Percentiles rank a stretch among this genome's conserved stretches.
These are phyloP conservation scores for Coracias cyanogaster DNA, from an alignment of 2,797 vertebrate genomes.

Conservation along the genomic window DNA sequence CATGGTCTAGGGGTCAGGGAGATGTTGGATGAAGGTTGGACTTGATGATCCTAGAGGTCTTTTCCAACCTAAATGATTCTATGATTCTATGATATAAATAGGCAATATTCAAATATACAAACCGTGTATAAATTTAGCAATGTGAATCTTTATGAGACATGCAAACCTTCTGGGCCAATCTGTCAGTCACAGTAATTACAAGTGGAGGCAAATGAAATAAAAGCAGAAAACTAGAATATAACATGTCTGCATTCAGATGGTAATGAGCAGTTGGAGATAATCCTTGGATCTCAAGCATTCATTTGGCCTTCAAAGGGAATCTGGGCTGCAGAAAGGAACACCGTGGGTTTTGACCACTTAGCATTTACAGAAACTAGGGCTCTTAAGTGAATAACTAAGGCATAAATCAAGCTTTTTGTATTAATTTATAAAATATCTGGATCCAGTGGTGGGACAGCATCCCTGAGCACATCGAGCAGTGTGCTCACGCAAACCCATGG, in stretches of 20 bases:
- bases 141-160: not conserved
- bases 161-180: not conserved
- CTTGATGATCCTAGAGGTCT: too few species aligned
- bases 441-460: not conserved
- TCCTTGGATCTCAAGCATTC: not conserved
- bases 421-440: not conserved
- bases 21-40: too few species aligned
- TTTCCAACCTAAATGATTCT: too few species aligned
- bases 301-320: not conserved
- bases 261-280: not conserved
- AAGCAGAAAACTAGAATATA: not conserved
- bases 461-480: not conserved
- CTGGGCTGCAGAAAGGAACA: not conserved
- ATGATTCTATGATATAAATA: not conserved
- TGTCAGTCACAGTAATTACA: not conserved
- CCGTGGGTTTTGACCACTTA: not conserved
- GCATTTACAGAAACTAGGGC: not conserved
- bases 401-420: not conserved
- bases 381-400: not conserved
- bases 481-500: accelerated
- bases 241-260: not conserved
- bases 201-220: not conserved
- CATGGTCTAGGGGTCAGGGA: too few species aligned
- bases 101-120: not conserved
- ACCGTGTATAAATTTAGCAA: not conserved